A percentile compares a stretch with the other conserved stretches of the same genome.
phyloP scores from a whole-genome alignment of 2,888 invertebrate genomes.

The Suillia variegata region DNA sequence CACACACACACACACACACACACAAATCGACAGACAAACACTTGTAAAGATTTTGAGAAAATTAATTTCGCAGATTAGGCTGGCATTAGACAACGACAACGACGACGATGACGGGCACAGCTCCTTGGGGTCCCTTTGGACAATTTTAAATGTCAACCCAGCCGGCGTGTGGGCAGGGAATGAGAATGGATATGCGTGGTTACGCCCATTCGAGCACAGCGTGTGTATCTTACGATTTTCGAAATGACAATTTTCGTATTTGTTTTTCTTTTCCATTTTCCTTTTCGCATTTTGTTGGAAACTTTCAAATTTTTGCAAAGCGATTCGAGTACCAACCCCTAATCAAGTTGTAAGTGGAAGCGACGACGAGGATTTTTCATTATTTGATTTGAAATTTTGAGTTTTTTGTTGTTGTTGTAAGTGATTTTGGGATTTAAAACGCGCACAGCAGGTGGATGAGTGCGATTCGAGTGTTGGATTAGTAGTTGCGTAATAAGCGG shows the following conservation, averaged over 20 bases:
- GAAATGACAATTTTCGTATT: too few relatives aligned
- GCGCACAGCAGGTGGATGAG: background rate
- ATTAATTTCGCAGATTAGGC: conserved; percentile 51
- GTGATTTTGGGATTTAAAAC: background rate
- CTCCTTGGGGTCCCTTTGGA: background rate
- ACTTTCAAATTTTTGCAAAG: background rate
- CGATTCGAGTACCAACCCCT: background rate
- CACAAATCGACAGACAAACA: background rate
- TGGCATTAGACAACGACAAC: conserved; percentile 24
- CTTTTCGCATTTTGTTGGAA: background rate
- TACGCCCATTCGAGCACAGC: background rate
- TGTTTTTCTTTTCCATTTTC: background rate
- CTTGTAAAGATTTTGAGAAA: conserved; percentile 38
- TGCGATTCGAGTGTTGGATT: background rate
- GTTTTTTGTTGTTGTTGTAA: background rate
- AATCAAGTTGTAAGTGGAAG: too few relatives aligned
- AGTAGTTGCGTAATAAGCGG: background rate
- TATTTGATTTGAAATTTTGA: too few relatives aligned
- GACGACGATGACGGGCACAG: conserved; percentile 1
- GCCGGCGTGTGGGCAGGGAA: too few relatives aligned
- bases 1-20: too few relatives aligned
- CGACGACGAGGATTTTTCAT: too few relatives aligned
- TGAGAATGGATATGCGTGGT: conserved; percentile 1
- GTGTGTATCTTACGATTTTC: too few relatives aligned
- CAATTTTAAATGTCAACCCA: background rate